Base-by-base conservation (phyloP, 1,140 invertebrate genomes). In the Ectropis grisescens region DNA sequence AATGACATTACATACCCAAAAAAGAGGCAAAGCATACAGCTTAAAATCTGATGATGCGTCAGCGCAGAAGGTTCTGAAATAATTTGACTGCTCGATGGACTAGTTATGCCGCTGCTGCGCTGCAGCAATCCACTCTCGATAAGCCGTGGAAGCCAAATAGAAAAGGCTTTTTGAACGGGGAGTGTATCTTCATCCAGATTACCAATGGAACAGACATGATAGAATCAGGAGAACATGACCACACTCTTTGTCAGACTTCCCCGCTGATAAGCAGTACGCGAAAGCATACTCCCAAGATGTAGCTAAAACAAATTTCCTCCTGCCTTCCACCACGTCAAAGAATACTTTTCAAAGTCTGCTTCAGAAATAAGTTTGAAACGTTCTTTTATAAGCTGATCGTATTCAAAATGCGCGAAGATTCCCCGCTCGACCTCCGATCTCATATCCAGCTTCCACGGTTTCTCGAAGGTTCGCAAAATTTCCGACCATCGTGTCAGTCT, bases 201-300 rank as follows among this genome's bases (percentile, higher is more conserved):
- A 75, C 62, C 15, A 69, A 41, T 12, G 70, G 67, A 1, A 69
- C 46, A 2, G 57, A 65, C 43, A 75, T 50, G n/a, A 75, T 71
- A 0, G 70, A 71, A 29, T 71, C 67, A n/a, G 67, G 16, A 75
- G 32, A 2, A 75, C 44, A 33, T 69, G 55, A 1, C 67, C 70
- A 29, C 70, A 71, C 29, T 58, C 51, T 2, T 58, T 42, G 11
- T 61, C 59, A 24, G 48, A 53, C 22, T 58, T 56, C 6, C 57
- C 65, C 13, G 43, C 50, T 3, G 61, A 37, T 4, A 62, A 27
- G 26, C 70, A 75, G 30, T 60, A 59, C 0, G 58, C 58, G 48
- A 46, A 68, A 7, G 58, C 65, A 23, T 69, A 71, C 27, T 75
- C 67, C 27, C 71, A 42, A 24, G 65, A 71, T 2, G 58, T 58